These are phyloP conservation scores for Gasteruption jaculator DNA, from an alignment of 2,888 invertebrate species.

Conservation along the genomic window DNA sequence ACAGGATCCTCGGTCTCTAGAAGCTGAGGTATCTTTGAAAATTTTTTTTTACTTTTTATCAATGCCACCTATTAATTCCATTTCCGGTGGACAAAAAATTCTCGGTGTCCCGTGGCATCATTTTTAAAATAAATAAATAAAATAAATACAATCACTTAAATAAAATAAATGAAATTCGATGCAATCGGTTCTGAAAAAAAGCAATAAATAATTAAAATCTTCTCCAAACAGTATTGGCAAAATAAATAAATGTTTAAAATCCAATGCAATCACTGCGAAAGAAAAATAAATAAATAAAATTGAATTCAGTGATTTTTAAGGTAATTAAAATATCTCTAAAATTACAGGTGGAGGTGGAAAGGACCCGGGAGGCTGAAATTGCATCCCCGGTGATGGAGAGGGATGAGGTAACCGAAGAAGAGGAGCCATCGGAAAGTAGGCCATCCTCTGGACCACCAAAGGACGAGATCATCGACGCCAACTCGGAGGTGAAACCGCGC, in stretches of 20 bases:
- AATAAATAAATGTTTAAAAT: too few species aligned
- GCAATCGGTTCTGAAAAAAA: too few species aligned
- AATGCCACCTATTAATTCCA: neutral
- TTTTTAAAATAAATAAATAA: too few species aligned
- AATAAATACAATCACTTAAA: too few species aligned
- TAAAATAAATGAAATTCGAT: too few species aligned
- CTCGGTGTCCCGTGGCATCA: too few species aligned
- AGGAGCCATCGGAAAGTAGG: constrained; percentile 25
- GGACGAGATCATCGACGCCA: too few species aligned
- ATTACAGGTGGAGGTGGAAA: constrained; percentile 43
- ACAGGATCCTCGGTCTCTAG: constrained; percentile 30
- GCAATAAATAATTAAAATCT: too few species aligned
- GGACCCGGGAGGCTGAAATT: constrained; percentile 24
- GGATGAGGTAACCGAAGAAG: constrained; percentile 20
- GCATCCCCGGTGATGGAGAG: constrained; percentile 27
- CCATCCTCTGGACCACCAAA: constrained; percentile 33
- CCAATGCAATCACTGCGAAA: too few species aligned
- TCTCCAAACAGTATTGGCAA: too few species aligned
- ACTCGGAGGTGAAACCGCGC: constrained; percentile 36
- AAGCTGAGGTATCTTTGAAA: constrained; percentile 47
- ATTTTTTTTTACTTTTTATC: neutral
- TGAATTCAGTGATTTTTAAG: neutral
- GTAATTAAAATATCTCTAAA: constrained; percentile 5
- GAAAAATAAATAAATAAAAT: too few species aligned
- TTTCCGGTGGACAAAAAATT: neutral